phyloP scores from a whole-genome alignment of 2,113 vertebrate species.

The Parotia lawesii region DNA sequence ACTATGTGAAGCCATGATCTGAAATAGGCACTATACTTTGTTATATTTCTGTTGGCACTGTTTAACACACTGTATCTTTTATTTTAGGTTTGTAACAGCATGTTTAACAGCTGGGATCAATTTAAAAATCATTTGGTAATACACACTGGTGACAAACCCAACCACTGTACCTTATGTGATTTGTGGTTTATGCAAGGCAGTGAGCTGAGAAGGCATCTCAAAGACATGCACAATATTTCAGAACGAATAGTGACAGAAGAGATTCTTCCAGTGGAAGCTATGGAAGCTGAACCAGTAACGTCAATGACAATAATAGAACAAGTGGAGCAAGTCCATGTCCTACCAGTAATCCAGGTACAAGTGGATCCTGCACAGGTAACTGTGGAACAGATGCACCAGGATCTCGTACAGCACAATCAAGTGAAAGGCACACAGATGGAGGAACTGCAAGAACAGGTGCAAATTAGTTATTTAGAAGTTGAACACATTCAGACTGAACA shows the following conservation, averaged over 20 bases:
- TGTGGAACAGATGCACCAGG: conserved; percentile 81
- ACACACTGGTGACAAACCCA: conserved; percentile 95
- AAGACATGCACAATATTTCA: conserved; percentile 80
- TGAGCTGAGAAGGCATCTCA: conserved; percentile 86
- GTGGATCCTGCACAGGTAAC: conserved; percentile 82
- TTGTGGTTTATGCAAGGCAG: conserved; percentile 94
- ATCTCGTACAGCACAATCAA: conserved; percentile 80
- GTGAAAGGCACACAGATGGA: conserved; percentile 70
- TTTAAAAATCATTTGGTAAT: conserved; percentile 97
- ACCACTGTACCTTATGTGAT: conserved; percentile 95
- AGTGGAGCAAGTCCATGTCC: conserved; percentile 86
- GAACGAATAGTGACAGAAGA: conserved; percentile 78
- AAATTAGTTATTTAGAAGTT: conserved; percentile 79
- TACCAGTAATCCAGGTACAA: conserved; percentile 86
- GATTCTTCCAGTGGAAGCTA: conserved; percentile 77
- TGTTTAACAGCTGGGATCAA: conserved; percentile 97
- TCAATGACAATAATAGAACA: conserved; percentile 84
- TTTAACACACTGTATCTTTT: conserved; percentile 37
- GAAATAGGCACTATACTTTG: neutral
- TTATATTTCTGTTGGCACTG: neutral
- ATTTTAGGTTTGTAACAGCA: conserved; percentile 90
- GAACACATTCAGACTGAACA: conserved; percentile 81
- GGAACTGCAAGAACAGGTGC: conserved; percentile 78
- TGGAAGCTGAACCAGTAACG: conserved; percentile 73
- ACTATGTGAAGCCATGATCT: neutral